These are phyloP conservation scores for Virgularia gustaviana DNA, from an alignment of 92 coral and sea anemone genomes.

Conservation along the genomic window DNA sequence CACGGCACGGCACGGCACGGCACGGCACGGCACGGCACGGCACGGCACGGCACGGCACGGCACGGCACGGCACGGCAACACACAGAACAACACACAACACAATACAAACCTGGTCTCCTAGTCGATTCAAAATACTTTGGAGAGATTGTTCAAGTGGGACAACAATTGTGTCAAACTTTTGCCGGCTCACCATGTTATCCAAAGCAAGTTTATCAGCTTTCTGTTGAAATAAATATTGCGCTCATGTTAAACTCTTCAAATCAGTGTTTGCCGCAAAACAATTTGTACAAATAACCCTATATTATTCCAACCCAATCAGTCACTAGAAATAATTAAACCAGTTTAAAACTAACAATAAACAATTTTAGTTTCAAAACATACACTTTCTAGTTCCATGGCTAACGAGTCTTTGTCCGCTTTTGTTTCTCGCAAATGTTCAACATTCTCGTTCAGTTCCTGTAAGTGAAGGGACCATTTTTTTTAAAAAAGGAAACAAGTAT, in stretches of 20 bases:
- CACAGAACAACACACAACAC: background rate
- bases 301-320: background rate
- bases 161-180: constrained; percentile 87
- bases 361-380: constrained; percentile 31
- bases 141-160: constrained; percentile 81
- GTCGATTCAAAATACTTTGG: constrained; percentile 71
- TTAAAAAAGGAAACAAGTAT: background rate
- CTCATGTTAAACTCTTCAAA: background rate
- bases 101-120: constrained; percentile 73
- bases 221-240: constrained; percentile 38
- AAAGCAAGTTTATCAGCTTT: constrained; percentile 92
- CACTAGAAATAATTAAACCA: background rate
- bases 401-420: constrained; percentile 96
- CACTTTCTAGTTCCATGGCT: constrained; percentile 94
- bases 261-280: background rate
- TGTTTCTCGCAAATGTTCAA: constrained; percentile 71
- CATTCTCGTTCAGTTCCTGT: too few relatives aligned
- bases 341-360: background rate
- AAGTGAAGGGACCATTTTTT: too few relatives aligned
- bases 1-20: too few relatives aligned
- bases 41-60: too few relatives aligned
- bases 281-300: background rate
- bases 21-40: too few relatives aligned
- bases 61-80: too few relatives aligned
- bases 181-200: constrained; percentile 82